Base-by-base conservation (phyloP, 2,888 invertebrate genomes). In the Agonopterix subpropinquella region DNA sequence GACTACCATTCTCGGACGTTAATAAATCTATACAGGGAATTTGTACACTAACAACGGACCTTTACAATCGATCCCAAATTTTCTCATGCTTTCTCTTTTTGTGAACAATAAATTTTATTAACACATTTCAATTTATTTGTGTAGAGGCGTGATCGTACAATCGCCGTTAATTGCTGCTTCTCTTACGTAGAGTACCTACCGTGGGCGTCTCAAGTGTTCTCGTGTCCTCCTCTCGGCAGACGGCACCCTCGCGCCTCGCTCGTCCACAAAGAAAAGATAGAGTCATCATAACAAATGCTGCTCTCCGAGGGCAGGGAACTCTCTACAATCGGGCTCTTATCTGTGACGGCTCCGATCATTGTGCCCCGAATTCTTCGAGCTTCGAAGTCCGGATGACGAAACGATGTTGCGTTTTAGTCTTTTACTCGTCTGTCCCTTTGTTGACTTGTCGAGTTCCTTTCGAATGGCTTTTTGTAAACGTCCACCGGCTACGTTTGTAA, bases 211-310 rank as follows among this genome's bases (percentile, higher is more conserved):
- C 60, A 63, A 63, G 39, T 28, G 5, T 39, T 39, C 3, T 39
- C n/a, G 10, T 39, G 5, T n/a, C 10, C 39, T 39, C n/a, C 39
- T n/a, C 28, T 28, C 7, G 28, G 28, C 28, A 28, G 28, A 4
- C 5, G 39, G 39, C 39, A 39, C 39, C 39, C 60, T 59, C 66
- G 70, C 62, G 60, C 73, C 72, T 73, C 74, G 70, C 73, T 73
- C 61, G 58, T 62, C 60, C 56, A 83, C 80, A 87, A 87, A 84
- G 83, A 77, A 87, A 87, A 74, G 70, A 87, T 86, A 82, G 83
- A 87, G 84, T 87, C 87, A 87, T 87, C 86, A 85, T 81, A 87
- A 87, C 86, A 87, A 85, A 87, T 85, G 80, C 77, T 71, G 74
- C 68, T 69, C 73, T 78, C 72, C 59, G 71, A 75, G 77, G 73